Conservation (phyloP, 2,888 invertebrate genomes). For the Cantharis rufa region DNA sequence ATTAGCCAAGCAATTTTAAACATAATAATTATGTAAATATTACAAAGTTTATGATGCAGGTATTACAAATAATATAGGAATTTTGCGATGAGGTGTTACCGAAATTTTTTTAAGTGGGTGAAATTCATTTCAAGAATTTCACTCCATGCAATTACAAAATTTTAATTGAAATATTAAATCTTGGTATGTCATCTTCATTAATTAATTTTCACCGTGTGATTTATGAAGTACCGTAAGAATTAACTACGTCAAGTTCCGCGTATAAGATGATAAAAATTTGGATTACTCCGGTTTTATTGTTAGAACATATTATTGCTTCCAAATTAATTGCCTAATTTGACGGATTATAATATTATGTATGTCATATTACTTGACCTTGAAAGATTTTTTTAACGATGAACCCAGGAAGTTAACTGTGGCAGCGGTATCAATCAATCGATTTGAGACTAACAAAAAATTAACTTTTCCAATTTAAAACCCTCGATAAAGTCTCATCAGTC, state of each 20-base stretch:
- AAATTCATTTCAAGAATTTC: background rate
- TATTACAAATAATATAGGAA: background rate
- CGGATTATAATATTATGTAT: too few species aligned
- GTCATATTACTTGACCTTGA: background rate
- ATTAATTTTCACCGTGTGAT: background rate
- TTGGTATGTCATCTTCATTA: background rate
- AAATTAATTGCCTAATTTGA: background rate
- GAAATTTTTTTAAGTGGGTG: background rate
- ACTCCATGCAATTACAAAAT: background rate
- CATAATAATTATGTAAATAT: background rate
- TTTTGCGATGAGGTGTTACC: background rate
- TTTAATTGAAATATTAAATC: background rate
- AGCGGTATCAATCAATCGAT: background rate
- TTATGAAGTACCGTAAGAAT: background rate
- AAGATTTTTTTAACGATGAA: background rate
- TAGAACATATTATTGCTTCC: background rate
- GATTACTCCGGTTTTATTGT: background rate
- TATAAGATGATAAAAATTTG: background rate
- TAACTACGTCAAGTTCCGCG: background rate
- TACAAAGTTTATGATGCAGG: background rate
- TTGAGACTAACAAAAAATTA: too few species aligned
- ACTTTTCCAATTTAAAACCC: too few species aligned
- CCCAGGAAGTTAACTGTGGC: background rate
- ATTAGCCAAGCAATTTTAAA: background rate
- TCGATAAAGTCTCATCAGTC: too few species aligned